A percentile compares a stretch with the other conserved stretches of the same genome.
These are phyloP conservation scores for Dynastes tityus DNA, from an alignment of 2,888 invertebrate genomes.

Conservation along the genomic window DNA sequence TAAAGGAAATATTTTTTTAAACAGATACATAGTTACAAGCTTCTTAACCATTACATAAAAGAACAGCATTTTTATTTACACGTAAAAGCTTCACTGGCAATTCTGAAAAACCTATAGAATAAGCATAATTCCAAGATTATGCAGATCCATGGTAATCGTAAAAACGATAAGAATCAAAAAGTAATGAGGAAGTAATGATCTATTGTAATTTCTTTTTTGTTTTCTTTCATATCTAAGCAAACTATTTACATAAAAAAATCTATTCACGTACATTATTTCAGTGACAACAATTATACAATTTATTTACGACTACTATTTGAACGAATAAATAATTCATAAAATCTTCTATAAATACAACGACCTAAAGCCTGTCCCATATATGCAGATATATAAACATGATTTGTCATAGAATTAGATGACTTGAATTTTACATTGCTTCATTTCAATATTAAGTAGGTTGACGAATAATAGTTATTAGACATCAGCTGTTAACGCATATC, in stretches of 20 bases:
- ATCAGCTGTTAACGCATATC: background rate
- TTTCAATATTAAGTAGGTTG: slow-evolving; percentile 41
- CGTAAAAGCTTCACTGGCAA: too few species aligned
- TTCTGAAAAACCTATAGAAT: too few species aligned
- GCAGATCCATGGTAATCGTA: too few species aligned
- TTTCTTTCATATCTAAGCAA: background rate
- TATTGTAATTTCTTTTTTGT: too few species aligned
- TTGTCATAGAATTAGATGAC: background rate
- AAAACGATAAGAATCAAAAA: too few species aligned
- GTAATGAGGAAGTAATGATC: too few species aligned
- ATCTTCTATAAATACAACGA: slow-evolving; percentile 25
- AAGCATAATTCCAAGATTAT: too few species aligned
- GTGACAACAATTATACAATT: background rate
- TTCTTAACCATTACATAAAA: too few species aligned
- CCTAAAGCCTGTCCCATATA: slow-evolving; percentile 31
- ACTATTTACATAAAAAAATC: background rate
- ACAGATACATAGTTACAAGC: too few species aligned
- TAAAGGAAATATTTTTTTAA: too few species aligned
- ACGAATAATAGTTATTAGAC: background rate
- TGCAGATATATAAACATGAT: slow-evolving; percentile 7
- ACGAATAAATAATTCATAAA: slow-evolving; percentile 28
- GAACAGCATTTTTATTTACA: too few species aligned
- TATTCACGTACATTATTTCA: slow-evolving; percentile 3
- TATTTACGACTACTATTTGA: slow-evolving; percentile 4
- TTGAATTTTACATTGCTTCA: slow-evolving; percentile 34